Evolutionary conservation across 2,797 vertebrate genomes (phyloP).

Genomic region (Taenioides sp.): DNA sequence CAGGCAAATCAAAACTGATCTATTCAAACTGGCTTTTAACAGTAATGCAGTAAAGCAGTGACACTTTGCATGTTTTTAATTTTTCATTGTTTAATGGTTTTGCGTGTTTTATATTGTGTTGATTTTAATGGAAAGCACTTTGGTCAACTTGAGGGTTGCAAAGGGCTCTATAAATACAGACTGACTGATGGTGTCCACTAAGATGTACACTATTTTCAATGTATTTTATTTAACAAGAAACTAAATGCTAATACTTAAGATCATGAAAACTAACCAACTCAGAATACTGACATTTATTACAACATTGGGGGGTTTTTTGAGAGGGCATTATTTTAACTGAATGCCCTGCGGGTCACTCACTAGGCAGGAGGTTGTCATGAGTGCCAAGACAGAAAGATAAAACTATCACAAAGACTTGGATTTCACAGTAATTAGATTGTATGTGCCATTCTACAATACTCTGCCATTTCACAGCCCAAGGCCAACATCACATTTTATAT

Average conservation of each 20-base stretch:
- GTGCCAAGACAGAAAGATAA: slow-evolving; percentile 11
- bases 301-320: neutral
- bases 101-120: too few species aligned
- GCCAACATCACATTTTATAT: slow-evolving; percentile 38
- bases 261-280: too few species aligned
- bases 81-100: too few species aligned
- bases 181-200: neutral
- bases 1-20: too few species aligned
- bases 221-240: neutral
- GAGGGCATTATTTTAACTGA: slow-evolving; percentile 22
- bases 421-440: slow-evolving; percentile 50
- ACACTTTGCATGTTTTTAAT: too few species aligned
- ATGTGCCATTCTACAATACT: slow-evolving; percentile 51
- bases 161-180: too few species aligned
- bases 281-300: too few species aligned
- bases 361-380: slow-evolving; percentile 38
- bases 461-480: slow-evolving; percentile 48
- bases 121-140: too few species aligned
- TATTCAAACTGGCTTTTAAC: too few species aligned
- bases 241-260: too few species aligned
- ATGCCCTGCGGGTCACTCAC: slow-evolving; percentile 24
- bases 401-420: neutral
- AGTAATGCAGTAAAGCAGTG: too few species aligned
- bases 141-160: too few species aligned
- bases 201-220: neutral